A percentile compares a stretch with the other conserved stretches of the same genome.
phyloP scores from a whole-genome alignment of 1,140 invertebrate genomes.

The Pemphigus obesinymphae region DNA sequence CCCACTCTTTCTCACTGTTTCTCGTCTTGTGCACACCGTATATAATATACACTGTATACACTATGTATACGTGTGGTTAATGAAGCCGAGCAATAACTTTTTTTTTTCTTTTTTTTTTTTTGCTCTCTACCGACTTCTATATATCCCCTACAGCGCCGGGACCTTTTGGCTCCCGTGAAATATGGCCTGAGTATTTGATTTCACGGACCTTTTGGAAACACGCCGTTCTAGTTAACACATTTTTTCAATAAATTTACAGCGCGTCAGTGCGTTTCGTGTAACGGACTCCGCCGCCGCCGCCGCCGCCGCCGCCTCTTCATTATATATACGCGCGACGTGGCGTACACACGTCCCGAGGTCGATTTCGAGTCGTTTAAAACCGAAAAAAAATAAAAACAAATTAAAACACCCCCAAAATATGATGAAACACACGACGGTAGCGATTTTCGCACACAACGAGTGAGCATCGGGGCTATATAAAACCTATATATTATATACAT shows the following conservation, averaged over 20 bases:
- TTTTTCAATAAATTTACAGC: conserved; percentile 4
- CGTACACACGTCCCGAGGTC: background rate
- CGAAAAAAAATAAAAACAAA: background rate
- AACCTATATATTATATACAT: too few relatives aligned
- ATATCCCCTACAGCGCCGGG: background rate
- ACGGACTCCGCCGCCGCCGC: background rate
- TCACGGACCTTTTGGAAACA: conserved; percentile 20
- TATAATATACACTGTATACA: too few relatives aligned
- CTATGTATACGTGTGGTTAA: background rate
- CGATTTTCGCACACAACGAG: too few relatives aligned
- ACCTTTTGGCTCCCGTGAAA: conserved; percentile 24
- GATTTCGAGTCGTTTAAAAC: background rate
- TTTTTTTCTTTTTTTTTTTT: background rate
- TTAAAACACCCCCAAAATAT: too few relatives aligned
- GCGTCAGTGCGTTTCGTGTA: background rate
- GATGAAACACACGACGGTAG: too few relatives aligned
- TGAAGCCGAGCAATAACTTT: conserved; percentile 36
- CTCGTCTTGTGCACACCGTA: background rate
- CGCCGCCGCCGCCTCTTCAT: background rate
- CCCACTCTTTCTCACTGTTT: background rate
- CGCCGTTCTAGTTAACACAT: conserved; percentile 24
- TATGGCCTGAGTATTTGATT: conserved; percentile 26
- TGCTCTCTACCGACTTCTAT: too few relatives aligned
- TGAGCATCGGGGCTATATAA: too few relatives aligned
- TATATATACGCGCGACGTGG: background rate